Evolutionary conservation across 2,113 vertebrate species (phyloP).

Genomic region (Haliaeetus leucogaster): DNA sequence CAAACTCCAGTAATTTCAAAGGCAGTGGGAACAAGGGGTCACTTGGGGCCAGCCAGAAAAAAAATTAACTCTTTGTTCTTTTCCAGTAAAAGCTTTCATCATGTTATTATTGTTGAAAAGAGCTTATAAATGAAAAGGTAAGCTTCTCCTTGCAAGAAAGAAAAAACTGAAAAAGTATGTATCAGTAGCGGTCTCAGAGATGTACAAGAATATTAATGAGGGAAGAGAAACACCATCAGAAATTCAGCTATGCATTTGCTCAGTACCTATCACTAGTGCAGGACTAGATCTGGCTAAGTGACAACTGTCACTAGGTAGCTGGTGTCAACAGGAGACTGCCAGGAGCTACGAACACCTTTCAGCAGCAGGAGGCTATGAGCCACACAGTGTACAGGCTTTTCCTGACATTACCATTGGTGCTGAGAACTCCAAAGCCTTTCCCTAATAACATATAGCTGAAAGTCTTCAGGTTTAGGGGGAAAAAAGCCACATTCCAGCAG

Average conservation of each 20-base stretch:
- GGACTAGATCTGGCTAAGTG: not conserved
- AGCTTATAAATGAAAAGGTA: not conserved
- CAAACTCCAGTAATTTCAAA: slow-evolving; percentile 50
- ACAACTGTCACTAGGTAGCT: not conserved
- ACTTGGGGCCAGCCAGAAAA: slow-evolving; percentile 1
- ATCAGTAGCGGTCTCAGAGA: not conserved
- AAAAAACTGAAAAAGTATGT: not conserved
- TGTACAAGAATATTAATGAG: not conserved
- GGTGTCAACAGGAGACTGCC: not conserved
- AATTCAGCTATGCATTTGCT: not conserved
- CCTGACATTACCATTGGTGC: not conserved
- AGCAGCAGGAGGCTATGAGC: not conserved
- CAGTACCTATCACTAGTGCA: not conserved
- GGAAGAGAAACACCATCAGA: not conserved
- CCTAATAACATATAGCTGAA: not conserved
- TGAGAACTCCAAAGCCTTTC: not conserved
- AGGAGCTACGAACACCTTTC: not conserved
- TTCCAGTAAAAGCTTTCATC: not conserved
- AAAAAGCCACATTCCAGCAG: not conserved
- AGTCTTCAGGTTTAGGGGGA: not conserved
- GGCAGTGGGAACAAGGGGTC: slow-evolving; percentile 41
- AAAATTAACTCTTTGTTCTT: slow-evolving; percentile 3
- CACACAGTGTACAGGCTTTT: not conserved
- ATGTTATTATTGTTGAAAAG: not conserved
- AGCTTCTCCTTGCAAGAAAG: not conserved